Percentiles rank a stretch among this genome's conserved stretches.
Conservation (phyloP, 2,888 invertebrate genomes). For the Macropis europaea region DNA sequence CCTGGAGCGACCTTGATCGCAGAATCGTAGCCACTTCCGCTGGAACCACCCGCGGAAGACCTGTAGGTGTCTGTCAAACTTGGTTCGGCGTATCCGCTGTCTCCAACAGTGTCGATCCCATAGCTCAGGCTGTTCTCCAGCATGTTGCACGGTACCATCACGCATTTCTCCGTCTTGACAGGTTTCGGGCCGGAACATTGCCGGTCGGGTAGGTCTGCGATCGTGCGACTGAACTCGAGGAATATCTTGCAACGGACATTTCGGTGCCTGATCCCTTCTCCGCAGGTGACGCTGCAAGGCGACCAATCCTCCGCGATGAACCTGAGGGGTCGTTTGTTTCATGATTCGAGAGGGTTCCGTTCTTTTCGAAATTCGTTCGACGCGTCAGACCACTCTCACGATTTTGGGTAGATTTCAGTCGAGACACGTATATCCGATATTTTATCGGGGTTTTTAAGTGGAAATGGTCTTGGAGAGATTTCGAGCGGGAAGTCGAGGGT, state of each 20-base stretch:
- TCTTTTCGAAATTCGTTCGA: background rate
- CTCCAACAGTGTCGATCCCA: constrained; percentile 78
- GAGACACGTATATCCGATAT: too few species aligned
- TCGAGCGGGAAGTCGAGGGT: too few species aligned
- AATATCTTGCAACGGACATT: constrained; percentile 97
- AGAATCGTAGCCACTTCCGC: constrained; percentile 58
- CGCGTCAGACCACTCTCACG: background rate
- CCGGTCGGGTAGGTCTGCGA: constrained; percentile 92
- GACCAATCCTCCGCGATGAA: constrained; percentile 97
- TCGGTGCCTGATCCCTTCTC: constrained; percentile 92
- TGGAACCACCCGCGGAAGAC: constrained; percentile 67
- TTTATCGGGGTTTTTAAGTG: too few species aligned
- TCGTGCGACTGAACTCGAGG: constrained; percentile 93
- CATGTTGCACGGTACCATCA: constrained; percentile 86
- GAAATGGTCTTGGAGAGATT: too few species aligned
- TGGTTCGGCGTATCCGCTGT: constrained; percentile 78
- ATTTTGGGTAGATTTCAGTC: background rate
- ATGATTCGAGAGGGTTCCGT: constrained; percentile 1
- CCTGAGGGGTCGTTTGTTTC: constrained; percentile 76
- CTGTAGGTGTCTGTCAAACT: constrained; percentile 76
- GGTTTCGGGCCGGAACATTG: constrained; percentile 94
- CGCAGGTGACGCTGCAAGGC: constrained; percentile 94
- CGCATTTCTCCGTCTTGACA: constrained; percentile 89
- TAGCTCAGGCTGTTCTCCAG: constrained; percentile 76
- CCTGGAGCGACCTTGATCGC: constrained; percentile 81